These are phyloP conservation scores for Dorcus parallelipipedus DNA, from an alignment of 2,888 invertebrate species.

Conservation along the genomic window DNA sequence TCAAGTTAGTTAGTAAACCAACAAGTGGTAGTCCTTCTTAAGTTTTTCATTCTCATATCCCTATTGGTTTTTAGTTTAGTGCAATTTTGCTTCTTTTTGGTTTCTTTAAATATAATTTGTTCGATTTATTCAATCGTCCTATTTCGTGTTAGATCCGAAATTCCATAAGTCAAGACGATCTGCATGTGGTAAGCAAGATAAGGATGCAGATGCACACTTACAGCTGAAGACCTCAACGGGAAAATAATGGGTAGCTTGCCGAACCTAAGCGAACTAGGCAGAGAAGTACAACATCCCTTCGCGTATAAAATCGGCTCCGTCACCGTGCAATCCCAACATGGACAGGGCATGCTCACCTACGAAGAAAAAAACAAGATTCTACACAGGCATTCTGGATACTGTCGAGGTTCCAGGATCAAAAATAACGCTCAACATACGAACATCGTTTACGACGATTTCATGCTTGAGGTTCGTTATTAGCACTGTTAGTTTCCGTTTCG, in stretches of 20 bases:
- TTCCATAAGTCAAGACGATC: too few relatives aligned
- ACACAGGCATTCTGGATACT: constrained; percentile 39
- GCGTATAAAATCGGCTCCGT: constrained; percentile 31
- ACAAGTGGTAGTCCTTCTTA: too few relatives aligned
- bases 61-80: too few relatives aligned
- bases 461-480: constrained; percentile 35
- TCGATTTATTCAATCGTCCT: too few relatives aligned
- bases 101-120: too few relatives aligned
- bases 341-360: constrained; percentile 36
- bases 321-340: constrained; percentile 38
- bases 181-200: too few relatives aligned
- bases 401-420: constrained; percentile 38
- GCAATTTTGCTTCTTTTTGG: too few relatives aligned
- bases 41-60: too few relatives aligned
- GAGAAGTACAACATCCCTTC: constrained; percentile 19
- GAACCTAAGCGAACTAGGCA: constrained; percentile 61
- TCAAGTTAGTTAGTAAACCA: too few relatives aligned
- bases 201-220: too few relatives aligned
- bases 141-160: too few relatives aligned
- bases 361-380: constrained; percentile 40
- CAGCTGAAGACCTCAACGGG: too few relatives aligned
- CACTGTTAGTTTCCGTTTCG: not conserved
- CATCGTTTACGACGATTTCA: constrained; percentile 39
- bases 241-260: constrained; percentile 61
- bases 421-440: constrained; percentile 37